phyloP scores from a whole-genome alignment of 2,797 vertebrate species.

The Anguilla megastoma region DNA sequence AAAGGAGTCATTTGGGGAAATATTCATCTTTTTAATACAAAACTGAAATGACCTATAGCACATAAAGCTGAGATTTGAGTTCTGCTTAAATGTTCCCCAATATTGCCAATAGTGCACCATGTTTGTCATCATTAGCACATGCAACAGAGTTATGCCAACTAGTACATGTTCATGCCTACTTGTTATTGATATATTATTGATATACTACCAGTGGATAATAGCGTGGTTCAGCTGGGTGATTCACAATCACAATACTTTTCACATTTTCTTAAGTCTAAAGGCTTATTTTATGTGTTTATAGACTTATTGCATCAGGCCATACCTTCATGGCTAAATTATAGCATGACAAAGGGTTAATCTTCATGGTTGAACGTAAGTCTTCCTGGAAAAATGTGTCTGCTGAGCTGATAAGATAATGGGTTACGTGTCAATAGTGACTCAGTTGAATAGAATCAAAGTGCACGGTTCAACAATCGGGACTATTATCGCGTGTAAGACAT shows the following conservation, averaged over 20 bases:
- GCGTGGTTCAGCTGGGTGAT: background rate
- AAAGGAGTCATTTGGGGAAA: background rate
- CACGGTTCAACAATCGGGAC: slow-evolving; percentile 15
- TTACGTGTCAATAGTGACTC: background rate
- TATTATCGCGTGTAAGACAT: slow-evolving; percentile 11
- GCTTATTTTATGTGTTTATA: background rate
- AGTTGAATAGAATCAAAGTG: background rate
- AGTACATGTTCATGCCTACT: background rate
- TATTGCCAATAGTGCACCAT: background rate
- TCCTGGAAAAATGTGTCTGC: background rate
- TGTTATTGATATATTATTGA: background rate
- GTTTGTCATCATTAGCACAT: background rate
- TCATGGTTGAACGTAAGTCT: background rate
- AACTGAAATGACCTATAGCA: background rate
- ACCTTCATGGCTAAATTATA: background rate
- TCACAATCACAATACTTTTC: background rate
- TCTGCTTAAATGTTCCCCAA: background rate
- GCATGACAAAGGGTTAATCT: background rate
- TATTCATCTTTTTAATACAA: background rate
- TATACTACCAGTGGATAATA: background rate
- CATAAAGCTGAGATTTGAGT: background rate
- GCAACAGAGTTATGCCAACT: background rate
- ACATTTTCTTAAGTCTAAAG: background rate
- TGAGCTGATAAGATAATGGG: background rate
- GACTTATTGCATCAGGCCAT: background rate